Conservation (phyloP, 1,140 invertebrate species). For the Conopomorpha cramerella region DNA sequence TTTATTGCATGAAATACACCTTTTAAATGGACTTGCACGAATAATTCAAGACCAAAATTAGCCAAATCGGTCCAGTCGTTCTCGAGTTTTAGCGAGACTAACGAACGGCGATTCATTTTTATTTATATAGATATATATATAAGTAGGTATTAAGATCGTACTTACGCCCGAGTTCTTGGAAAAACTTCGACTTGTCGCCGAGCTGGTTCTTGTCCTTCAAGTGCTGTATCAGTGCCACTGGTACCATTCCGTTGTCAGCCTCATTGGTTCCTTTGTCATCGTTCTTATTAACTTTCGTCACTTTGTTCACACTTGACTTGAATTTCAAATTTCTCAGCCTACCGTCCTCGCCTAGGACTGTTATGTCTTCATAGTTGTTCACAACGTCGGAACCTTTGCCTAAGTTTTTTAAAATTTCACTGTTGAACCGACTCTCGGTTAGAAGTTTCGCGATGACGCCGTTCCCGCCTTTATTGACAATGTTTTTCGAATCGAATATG, state of each 20-base stretch:
- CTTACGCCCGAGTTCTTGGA: slow-evolving; percentile 41
- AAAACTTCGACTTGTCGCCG: slow-evolving; percentile 25
- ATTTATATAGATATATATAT: not conserved
- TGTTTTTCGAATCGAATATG: slow-evolving; percentile 18
- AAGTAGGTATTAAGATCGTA: slow-evolving; percentile 6
- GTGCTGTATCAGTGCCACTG: slow-evolving; percentile 8
- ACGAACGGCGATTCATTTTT: not conserved
- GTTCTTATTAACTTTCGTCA: slow-evolving; percentile 5
- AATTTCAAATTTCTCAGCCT: slow-evolving; percentile 36
- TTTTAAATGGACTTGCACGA: not conserved
- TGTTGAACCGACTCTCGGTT: slow-evolving; percentile 24
- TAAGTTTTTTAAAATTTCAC: slow-evolving; percentile 18
- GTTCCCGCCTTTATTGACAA: slow-evolving; percentile 14
- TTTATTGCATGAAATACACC: too few relatives aligned
- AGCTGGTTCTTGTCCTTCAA: slow-evolving; percentile 7
- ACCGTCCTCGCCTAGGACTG: slow-evolving; percentile 29
- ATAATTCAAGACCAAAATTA: not conserved
- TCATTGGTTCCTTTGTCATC: slow-evolving; percentile 4
- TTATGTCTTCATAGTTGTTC: slow-evolving; percentile 40
- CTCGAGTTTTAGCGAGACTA: not conserved
- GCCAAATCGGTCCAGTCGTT: not conserved
- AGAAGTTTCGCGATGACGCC: slow-evolving; percentile 17
- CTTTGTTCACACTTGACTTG: slow-evolving; percentile 19
- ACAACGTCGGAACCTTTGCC: slow-evolving; percentile 19
- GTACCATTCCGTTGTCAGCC: slow-evolving; percentile 5